Percentiles rank a stretch among this genome's conserved stretches.
phyloP scores from a whole-genome alignment of 2,113 vertebrate species.

The Macquaria australasica region DNA sequence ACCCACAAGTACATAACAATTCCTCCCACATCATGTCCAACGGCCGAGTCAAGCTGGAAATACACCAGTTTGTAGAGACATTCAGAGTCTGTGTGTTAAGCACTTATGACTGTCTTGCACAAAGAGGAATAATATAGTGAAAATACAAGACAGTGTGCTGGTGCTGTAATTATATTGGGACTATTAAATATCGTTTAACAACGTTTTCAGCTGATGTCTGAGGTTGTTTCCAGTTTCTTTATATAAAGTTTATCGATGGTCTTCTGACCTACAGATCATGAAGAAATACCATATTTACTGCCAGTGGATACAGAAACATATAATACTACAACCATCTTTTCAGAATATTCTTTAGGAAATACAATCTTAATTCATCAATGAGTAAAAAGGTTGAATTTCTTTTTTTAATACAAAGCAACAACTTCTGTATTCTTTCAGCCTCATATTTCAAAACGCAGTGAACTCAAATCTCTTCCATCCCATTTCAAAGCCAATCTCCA shows the following conservation, averaged over 20 bases:
- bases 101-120: constrained; percentile 17
- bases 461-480: background rate
- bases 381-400: background rate
- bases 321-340: background rate
- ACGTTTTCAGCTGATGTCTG: background rate
- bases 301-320: background rate
- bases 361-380: background rate
- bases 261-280: background rate
- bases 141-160: background rate
- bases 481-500: background rate
- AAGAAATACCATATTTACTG: background rate
- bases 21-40: constrained; percentile 16
- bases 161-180: background rate
- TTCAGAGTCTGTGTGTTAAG: background rate
- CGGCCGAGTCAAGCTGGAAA: constrained; percentile 30
- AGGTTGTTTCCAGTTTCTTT: background rate
- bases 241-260: background rate
- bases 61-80: constrained; percentile 37
- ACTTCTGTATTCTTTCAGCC: background rate
- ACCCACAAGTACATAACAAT: background rate
- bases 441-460: background rate
- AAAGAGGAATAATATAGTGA: constrained; percentile 52
- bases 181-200: no score
- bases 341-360: background rate
- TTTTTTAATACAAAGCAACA: background rate